Conservation (phyloP, 2,797 vertebrate genomes). For the Phoebastria nigripes region DNA sequence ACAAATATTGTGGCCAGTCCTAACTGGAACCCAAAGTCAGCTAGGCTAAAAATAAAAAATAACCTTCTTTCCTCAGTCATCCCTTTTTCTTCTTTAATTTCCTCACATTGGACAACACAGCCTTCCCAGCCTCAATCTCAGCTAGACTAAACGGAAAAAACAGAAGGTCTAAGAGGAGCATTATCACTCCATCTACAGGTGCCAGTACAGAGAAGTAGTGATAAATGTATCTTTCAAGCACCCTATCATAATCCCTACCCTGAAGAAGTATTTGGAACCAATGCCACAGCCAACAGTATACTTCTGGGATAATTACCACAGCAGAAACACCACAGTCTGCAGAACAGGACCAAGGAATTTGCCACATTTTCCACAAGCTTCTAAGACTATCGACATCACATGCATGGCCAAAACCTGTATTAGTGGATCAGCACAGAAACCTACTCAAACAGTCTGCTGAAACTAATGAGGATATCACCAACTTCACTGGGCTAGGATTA, state of each 20-base stretch:
- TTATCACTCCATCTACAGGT: background rate
- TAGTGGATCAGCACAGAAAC: background rate
- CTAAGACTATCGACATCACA: background rate
- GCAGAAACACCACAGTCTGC: background rate
- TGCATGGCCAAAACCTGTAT: background rate
- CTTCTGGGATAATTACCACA: background rate
- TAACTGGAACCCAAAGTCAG: background rate
- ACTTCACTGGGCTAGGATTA: background rate
- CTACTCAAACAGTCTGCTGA: background rate
- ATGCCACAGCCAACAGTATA: background rate
- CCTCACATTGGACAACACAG: background rate
- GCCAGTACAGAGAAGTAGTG: accelerated
- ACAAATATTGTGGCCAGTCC: background rate
- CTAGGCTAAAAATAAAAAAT: background rate
- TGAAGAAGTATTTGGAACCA: background rate
- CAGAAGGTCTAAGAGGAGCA: background rate
- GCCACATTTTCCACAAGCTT: background rate
- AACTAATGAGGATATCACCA: background rate
- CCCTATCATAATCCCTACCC: background rate
- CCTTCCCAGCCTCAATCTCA: background rate
- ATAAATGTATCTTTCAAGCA: background rate
- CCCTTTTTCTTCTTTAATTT: background rate
- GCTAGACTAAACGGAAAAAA: background rate
- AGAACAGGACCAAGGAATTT: background rate
- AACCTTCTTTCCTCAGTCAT: background rate